Conservation (phyloP, 2,113 vertebrate species). For the Pachycephala philippinensis region DNA sequence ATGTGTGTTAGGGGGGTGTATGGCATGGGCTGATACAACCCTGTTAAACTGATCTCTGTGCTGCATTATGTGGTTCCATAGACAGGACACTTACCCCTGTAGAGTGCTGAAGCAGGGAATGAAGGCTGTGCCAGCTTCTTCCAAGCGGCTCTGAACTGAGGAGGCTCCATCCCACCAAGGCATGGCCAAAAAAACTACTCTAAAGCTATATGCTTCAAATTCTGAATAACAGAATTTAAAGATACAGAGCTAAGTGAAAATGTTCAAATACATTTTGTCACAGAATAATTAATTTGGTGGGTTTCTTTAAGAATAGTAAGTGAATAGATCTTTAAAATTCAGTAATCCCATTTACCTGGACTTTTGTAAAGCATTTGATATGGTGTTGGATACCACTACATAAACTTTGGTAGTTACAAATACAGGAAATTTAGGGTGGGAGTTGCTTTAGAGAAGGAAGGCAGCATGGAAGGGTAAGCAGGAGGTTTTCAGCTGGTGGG, state of each 20-base stretch:
- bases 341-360: background rate
- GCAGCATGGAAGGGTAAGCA: background rate
- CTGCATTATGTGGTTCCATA: accelerated
- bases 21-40: background rate
- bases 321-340: background rate
- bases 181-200: background rate
- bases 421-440: background rate
- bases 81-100: background rate
- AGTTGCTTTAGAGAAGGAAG: background rate
- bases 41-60: background rate
- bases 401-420: background rate
- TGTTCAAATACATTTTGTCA: background rate
- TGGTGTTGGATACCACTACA: background rate
- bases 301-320: background rate
- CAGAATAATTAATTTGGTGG: background rate
- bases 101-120: background rate
- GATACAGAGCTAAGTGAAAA: background rate
- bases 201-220: background rate
- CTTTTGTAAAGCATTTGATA: background rate
- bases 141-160: background rate
- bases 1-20: accelerated
- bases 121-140: background rate
- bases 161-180: background rate
- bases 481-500: background rate
- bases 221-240: background rate